Evolutionary conservation across 1,140 invertebrate genomes (phyloP), one percentile per base, ranked within the genome.

Genomic region (Melipona quadrifasciata): DNA sequence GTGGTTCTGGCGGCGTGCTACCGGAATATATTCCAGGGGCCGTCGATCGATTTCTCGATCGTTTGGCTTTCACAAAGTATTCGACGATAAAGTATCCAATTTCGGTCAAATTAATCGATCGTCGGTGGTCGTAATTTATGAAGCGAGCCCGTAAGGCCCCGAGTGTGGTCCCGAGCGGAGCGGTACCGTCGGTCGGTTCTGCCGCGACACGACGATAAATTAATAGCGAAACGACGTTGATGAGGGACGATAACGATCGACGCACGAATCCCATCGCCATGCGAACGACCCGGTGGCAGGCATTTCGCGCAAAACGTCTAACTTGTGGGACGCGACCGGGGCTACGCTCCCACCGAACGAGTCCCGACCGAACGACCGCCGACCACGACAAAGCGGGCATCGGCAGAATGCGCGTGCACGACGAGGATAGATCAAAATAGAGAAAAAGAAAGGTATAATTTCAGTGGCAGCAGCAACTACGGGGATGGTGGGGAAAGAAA

Each of bases 161-260:
- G 81, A 89, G 88, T 89, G 87, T 86, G 88, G 88, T 89, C 88
- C 39, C 87, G 83, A 77, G 78, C 55, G 8, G 39, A 47, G 57
- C n/a, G 82, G 72, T 64, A 85, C 80, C 86, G 82, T 80, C 82
- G 11, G 34, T 71, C 86, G 83, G 70, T 77, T 81, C 64, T 39
- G 31, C 67, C 74, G 73, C 87, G 85, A 89, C 85, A 79, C 85
- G 67, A 73, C 87, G 85, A 89, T 89, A 89, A 89, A 89, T 89
- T 89, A 89, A 87, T 89, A 89, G 81, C 78, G 87, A 86, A 89
- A 89, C 85, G 88, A 89, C 88, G 85, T 89, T 89, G 88, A 89
- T 89, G 88, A 87, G 88, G 87, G 88, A 82, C 85, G 88, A 89
- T 89, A 89, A 89, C 81, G 85, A 89, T 89, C 88, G 82, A 87